Evolutionary conservation across 2,888 invertebrate genomes (phyloP), one percentile per base, ranked within the genome.

Genomic region (Orthonevra nobilis): DNA sequence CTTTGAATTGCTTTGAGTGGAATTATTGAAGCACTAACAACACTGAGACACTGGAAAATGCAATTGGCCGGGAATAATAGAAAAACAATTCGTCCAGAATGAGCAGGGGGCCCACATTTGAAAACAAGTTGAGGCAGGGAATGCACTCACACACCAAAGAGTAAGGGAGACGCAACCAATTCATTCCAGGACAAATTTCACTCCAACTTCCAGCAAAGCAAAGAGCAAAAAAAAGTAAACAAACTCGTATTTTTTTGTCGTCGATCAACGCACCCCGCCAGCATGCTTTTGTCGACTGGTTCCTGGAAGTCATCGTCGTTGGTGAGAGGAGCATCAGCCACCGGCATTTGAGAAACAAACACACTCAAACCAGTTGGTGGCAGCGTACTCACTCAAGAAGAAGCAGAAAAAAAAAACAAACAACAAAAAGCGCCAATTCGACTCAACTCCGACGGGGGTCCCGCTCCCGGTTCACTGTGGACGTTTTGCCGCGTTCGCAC

Each of bases 401-500:
- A n/a, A n/a, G n/a, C n/a, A n/a, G n/a, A n/a, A n/a, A n/a, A n/a
- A n/a, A n/a, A 19, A 38, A 19, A n/a, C 23, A 23, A 23, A 23
- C 5, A 23, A 3, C 23, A 23, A 23, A n/a, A n/a, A 32, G 14
- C 34, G 10, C 9, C 20, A 56, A 48, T 42, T 26, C 26, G 9
- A 64, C 75, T 77, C 75, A 32, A 70, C 28, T 70, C 58, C 44
- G 36, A 19, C 20, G 48, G 63, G 58, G 70, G 63, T 52, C 52
- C n/a, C 23, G 23, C 5, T 23, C 3, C 23, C 23, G 5, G 3
- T 23, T 5, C 50, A 54, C 30, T 61, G 63, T 70, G 23, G 58
- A 17, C 14, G 54, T 61, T 63, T n/a, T 50, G 75, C 56, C 73
- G 73, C 61, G 60, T 74, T 70, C 52, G 63, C 84, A 85, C 63